Evolutionary conservation across 2,113 vertebrate genomes (phyloP).

Genomic region (Salvelinus namaycush): DNA sequence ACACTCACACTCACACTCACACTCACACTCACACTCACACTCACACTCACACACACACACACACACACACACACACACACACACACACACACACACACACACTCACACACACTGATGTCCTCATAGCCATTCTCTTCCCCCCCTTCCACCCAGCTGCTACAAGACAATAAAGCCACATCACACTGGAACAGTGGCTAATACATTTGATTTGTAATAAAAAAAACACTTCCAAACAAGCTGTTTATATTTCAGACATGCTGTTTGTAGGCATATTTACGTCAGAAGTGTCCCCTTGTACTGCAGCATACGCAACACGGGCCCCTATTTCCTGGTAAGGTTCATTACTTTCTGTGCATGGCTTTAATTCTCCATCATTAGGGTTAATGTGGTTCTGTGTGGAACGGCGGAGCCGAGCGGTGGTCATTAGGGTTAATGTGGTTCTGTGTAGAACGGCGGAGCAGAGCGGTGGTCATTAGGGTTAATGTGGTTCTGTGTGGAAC

Average conservation of each 20-base stretch:
- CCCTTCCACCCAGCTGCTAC: conserved; percentile 26
- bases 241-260: conserved; percentile 29
- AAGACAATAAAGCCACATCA: conserved; percentile 53
- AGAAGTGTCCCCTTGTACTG: background rate
- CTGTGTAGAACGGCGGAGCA: background rate
- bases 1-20: conserved; percentile 2
- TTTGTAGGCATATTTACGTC: conserved; percentile 18
- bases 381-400: conserved; percentile 16
- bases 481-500: too few species aligned
- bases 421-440: conserved; percentile 19
- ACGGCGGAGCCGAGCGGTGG: background rate
- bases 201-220: conserved; percentile 59
- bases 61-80: background rate
- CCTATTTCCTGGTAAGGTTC: conserved; percentile 23
- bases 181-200: conserved; percentile 56
- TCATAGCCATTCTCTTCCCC: conserved; percentile 28
- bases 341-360: conserved; percentile 5
- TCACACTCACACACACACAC: background rate
- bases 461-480: background rate
- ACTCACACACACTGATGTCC: conserved; percentile 31
- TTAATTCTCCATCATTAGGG: conserved; percentile 32
- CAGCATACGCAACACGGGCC: background rate
- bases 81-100: conserved; percentile 11
- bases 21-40: conserved; percentile 16
- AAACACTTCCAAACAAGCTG: conserved; percentile 27